Evolutionary conservation across 2,113 vertebrate species (phyloP).

Genomic region (Bubo bubo): DNA sequence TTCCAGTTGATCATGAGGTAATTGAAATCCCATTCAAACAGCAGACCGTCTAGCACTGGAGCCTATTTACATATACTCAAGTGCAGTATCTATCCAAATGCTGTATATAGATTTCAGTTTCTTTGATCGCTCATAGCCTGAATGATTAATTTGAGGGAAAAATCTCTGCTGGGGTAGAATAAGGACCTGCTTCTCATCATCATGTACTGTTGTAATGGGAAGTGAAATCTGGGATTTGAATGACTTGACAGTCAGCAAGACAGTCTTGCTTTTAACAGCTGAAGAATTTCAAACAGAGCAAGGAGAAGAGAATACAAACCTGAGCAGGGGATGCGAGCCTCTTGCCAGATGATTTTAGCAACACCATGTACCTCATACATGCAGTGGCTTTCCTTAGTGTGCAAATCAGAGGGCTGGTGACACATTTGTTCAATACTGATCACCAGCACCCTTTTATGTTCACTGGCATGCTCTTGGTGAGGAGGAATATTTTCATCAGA

Average conservation of each 20-base stretch:
- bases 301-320: not conserved
- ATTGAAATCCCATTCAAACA: not conserved
- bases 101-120: not conserved
- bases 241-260: not conserved
- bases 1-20: not conserved
- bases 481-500: not conserved
- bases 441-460: not conserved
- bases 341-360: not conserved
- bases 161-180: not conserved
- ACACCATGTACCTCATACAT: not conserved
- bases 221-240: slow-evolving; percentile 16
- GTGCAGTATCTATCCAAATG: not conserved
- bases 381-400: not conserved
- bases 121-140: not conserved
- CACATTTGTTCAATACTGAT: fast-evolving
- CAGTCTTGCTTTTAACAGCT: not conserved
- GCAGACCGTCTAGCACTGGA: not conserved
- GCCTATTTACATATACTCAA: not conserved
- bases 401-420: not conserved
- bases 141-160: slow-evolving; percentile 32
- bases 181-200: slow-evolving; percentile 10
- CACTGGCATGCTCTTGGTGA: not conserved
- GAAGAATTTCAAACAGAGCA: not conserved
- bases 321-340: not conserved
- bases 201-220: not conserved